Percentiles rank a stretch among this genome's conserved stretches.
Evolutionary conservation across 2,797 vertebrate species (phyloP).

Genomic region (Lepidocolaptes lacrymiger): DNA sequence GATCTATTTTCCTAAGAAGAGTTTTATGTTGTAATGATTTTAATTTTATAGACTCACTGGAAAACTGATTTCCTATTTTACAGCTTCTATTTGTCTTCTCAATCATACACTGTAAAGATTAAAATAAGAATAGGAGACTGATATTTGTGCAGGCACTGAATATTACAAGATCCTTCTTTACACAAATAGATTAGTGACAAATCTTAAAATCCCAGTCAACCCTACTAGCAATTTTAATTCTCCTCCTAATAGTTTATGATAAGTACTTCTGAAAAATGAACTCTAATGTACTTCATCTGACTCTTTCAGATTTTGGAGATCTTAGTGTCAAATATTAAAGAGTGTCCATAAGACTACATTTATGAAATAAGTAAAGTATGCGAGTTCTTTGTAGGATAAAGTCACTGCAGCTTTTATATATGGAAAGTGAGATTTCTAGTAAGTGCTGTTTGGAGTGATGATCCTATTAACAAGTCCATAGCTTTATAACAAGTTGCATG

Average conservation of each 20-base stretch:
- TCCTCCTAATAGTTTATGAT: background rate
- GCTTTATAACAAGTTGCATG: background rate
- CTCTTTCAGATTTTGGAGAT: constrained; percentile 8
- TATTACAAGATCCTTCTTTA: constrained; percentile 27
- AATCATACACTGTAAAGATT: background rate
- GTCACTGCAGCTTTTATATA: background rate
- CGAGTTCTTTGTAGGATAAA: background rate
- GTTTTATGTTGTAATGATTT: constrained; percentile 4
- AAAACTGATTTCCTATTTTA: constrained; percentile 34
- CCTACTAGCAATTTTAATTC: background rate
- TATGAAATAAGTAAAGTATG: background rate
- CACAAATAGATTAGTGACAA: constrained; percentile 13
- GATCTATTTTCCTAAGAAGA: background rate
- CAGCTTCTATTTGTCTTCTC: constrained; percentile 14
- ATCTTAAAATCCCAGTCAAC: background rate
- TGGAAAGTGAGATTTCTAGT: constrained; percentile 15
- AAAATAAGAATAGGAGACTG: background rate
- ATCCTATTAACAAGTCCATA: constrained; percentile 13
- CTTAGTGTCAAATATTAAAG: background rate
- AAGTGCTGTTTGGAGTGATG: background rate
- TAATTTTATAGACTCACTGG: constrained; percentile 15
- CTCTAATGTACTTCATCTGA: background rate
- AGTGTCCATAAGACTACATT: background rate
- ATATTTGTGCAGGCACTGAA: background rate
- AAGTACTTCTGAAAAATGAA: constrained; percentile 22